Conservation (phyloP, 2,888 invertebrate species). For the Spodoptera picta region DNA sequence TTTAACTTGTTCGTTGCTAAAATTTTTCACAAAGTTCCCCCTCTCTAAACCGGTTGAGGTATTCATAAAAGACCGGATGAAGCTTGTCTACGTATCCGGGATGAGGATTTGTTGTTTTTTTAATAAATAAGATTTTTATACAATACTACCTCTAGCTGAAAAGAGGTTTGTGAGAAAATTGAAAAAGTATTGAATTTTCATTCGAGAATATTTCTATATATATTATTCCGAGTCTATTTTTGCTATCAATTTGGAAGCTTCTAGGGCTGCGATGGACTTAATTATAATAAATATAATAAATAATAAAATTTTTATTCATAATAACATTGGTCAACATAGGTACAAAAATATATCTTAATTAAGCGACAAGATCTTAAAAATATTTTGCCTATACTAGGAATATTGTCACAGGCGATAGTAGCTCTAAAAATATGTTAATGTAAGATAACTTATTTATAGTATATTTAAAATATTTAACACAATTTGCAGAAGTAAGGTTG, state of each 20-base stretch:
- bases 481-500: too few species aligned
- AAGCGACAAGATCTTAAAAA: too few species aligned
- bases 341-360: too few species aligned
- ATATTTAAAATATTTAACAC: too few species aligned
- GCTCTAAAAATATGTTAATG: too few species aligned
- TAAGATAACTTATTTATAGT: too few species aligned
- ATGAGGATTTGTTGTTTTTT: slow-evolving; percentile 44
- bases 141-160: slow-evolving; percentile 9
- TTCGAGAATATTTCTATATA: neutral
- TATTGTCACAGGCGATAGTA: too few species aligned
- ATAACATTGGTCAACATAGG: too few species aligned
- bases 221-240: slow-evolving; percentile 15
- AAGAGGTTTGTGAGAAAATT: slow-evolving; percentile 18
- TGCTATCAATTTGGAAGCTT: slow-evolving; percentile 7
- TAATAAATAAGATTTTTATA: slow-evolving; percentile 38
- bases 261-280: neutral
- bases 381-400: too few species aligned
- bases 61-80: slow-evolving; percentile 57
- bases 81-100: slow-evolving; percentile 52
- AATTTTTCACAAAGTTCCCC: neutral
- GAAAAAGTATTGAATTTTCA: slow-evolving; percentile 31
- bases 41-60: slow-evolving; percentile 43
- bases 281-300: too few species aligned
- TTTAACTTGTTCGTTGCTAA: too few species aligned
- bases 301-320: too few species aligned